Percentiles rank a stretch among this genome's conserved stretches.
Evolutionary conservation across 2,888 invertebrate genomes (phyloP).

Genomic region (Machimus rusticus): DNA sequence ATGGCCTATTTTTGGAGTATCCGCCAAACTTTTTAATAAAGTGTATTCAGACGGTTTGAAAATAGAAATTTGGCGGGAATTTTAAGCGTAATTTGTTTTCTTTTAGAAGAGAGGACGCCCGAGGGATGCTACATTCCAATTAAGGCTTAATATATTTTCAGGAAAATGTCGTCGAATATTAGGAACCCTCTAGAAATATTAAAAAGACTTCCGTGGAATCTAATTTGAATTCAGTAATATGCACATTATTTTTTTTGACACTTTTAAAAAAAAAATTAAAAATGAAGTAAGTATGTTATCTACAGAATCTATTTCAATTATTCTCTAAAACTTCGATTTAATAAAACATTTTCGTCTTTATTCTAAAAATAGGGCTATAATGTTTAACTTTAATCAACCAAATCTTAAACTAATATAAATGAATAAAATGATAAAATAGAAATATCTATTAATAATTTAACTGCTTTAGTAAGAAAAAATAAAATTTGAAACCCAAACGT

Average conservation of each 20-base stretch:
- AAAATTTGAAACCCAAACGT: too few species aligned
- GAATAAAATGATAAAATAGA: too few species aligned
- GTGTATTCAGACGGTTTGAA: background rate
- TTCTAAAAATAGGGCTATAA: background rate
- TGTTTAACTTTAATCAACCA: background rate
- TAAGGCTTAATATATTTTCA: background rate
- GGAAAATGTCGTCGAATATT: background rate
- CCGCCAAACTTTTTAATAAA: background rate
- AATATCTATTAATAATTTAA: background rate
- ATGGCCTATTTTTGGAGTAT: background rate
- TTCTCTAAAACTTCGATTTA: too few species aligned
- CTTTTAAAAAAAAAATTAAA: too few species aligned
- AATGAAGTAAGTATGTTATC: too few species aligned
- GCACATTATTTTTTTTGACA: too few species aligned
- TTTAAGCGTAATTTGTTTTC: background rate
- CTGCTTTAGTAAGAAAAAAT: too few species aligned
- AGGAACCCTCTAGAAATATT: background rate
- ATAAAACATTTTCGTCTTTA: too few species aligned
- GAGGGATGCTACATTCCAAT: background rate
- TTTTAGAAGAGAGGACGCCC: background rate
- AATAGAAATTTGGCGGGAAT: background rate
- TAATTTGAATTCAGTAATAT: too few species aligned
- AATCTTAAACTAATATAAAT: background rate
- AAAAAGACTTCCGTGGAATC: background rate
- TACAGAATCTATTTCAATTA: too few species aligned